Base-by-base conservation (phyloP, 1,140 invertebrate genomes). In the Propsilocerus akamusi region DNA sequence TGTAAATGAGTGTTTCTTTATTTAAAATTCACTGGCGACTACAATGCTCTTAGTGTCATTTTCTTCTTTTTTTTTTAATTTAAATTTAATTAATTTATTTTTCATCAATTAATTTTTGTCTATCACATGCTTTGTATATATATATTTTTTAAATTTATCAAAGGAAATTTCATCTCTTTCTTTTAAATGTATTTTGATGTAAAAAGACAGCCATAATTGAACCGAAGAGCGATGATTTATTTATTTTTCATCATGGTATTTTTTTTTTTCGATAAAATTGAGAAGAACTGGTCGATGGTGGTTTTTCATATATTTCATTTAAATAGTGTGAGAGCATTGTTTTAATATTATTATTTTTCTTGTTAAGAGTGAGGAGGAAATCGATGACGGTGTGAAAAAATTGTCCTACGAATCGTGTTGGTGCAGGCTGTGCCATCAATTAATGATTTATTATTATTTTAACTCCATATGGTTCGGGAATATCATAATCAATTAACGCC, bases 101-200 rank as follows among this genome's bases (percentile, higher is more conserved):
- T 20, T 41, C 20, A 20, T 41, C 20, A 37, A 37, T 41, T 41
- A 12, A 30, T 30, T 7, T 41, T 41, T 41, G 17, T 41, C 34
- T 41, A 41, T 41, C 34, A 41, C 34, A 41, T 41, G 34, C 34
- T 41, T 41, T 41, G 34, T 41, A 41, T 41, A 41, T 41, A 37
- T 37, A n/a, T 17, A 20, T 20, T 41, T 41, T 41, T 17, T 20
- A 41, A 20, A 7, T 17, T 30, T 11, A 20, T 41, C 22, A 20
- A 41, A 41, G 22, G 17, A 41, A 41, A 41, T 41, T 41, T 41
- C n/a, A 11, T 11, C 10, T 3, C 2, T 30, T 30, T 30, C n/a
- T 30, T 11, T 11, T 11, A 30, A 30, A 30, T 11, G 10, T 30
- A 2, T 30, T n/a, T 30, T 30, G n/a, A 30, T n/a, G 10, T 30